Base-by-base conservation (phyloP, 2,888 invertebrate species). In the Spodoptera picta region DNA sequence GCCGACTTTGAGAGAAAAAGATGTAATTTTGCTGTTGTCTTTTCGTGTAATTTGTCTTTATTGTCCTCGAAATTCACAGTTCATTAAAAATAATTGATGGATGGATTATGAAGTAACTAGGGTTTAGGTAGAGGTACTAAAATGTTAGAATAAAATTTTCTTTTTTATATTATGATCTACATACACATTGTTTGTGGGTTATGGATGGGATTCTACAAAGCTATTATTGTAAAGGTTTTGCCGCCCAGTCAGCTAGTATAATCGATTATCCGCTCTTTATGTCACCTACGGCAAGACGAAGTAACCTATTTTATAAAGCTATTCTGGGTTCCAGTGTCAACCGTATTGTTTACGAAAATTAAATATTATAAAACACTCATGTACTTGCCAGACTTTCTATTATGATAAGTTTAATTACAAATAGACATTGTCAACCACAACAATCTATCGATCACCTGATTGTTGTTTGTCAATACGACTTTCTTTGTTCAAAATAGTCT, bases 11-110 rank as follows among this genome's bases (percentile, higher is more conserved):
- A 60, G 53, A 63, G 55, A 53, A 78, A 64, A 64, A 24, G n/a
- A 54, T 53, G 48, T 66, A 73, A 78, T 76, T 73, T 63, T 76
- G 36, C 73, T 60, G 61, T 78, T 78, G 66, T 73, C 56, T 69
- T 60, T 62, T 47, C 52, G 50, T 11, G 44, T 55, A 72, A 65
- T 76, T 64, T 56, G 54, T 45, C 57, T 61, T 63, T 65, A 68
- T 61, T 58, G 62, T 72, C 36, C 7, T 36, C 55, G 60, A 68
- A 60, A 69, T 58, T 65, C 51, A 60, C 60, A 47, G 69, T 59
- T 65, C 55, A 58, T 75, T 73, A 67, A 69, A 63, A 62, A 52
- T 67, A 73, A 77, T 77, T 65, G 60, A 65, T 53, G 60, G 43
- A 59, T 66, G 31, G 27, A 47, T 56, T 74, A 71, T 53, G 56